Base-by-base conservation (phyloP, 2,888 invertebrate species). In the Spisula subtruncata region DNA sequence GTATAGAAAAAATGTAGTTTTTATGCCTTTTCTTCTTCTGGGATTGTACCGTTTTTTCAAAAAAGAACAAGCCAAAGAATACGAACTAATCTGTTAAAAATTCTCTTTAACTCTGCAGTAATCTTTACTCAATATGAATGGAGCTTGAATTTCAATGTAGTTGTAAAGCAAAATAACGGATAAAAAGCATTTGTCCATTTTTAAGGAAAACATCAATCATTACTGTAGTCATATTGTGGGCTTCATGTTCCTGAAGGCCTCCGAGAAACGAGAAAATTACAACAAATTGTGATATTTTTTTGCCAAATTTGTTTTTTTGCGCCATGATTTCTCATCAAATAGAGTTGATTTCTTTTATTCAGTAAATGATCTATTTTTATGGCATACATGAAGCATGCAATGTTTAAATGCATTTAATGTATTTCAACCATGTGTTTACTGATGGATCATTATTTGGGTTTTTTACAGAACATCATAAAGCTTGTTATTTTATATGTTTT, bases 241-340 rank as follows among this genome's bases (percentile, higher is more conserved):
- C 60, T 66, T 66, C 60, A 6, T 25, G 10, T 25, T 12, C n/a
- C 60, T 66, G 60, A 66, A 66, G 25, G 25, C 60, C 10, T 66
- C 8, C 60, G n/a, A 66, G 60, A 66, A 66, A 66, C n/a, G 60
- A 66, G 60, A 25, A 66, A 51, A 66, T 66, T 66, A 12, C 25
- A 25, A 66, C 25, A 66, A 66, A 66, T 66, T 66, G 20, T 25
- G 25, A 20, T 6, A 10, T 66, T 66, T 66, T 66, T 66, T 25
- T 12, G 8, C 10, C 25, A 66, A 25, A 25, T n/a, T 8, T 66
- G 25, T 66, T 66, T 66, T 66, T 66, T n/a, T n/a, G n/a, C n/a
- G 60, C n/a, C 60, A 66, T 66, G 60, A 66, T 66, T 66, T 66
- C 60, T 66, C 60, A 66, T 66, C 60, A 66, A 66, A 66, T 25